Evolutionary conservation across 92 coral and sea anemone genomes (phyloP), one percentile per base, ranked within the genome.

Genomic region (Blastomussa wellsi): DNA sequence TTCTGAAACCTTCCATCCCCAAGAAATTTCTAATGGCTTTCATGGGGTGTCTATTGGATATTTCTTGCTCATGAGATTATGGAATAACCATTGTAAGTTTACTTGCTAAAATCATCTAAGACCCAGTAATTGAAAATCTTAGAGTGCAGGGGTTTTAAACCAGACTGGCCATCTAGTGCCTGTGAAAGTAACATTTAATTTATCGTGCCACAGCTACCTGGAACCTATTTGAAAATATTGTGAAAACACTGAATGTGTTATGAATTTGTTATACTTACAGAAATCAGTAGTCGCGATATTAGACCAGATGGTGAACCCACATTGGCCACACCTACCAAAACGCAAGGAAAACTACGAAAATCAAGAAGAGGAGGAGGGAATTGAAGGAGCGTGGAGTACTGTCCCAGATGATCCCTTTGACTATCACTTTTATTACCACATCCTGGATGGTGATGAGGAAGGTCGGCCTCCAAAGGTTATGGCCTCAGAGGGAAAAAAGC

Each of bases 271-370:
- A 36, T 68, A 35, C 15, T 69, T 33, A 24, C 82, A 94, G 97
- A 94, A 94, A 89, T 80, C 93, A 35, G 88, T 91, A 16, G 90
- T 94, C 1, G 95, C 97, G 1, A 88, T 89, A 7, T 79, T 94
- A 70, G 95, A 94, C 82, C 90, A 91, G 35, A 94, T 92, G 95
- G 95, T 94, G 37, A 89, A 94, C 75, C 97, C 97, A n/a, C 93
- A 92, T 83, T 94, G 97, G 97, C 97, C 97, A 0, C 88, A 89
- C 66, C 95, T 94, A 36, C 97, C 97, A 3, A 92, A 89, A 7
- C 91, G 92, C 55, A 94, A 85, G 74, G 91, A 93, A 35, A 85
- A 82, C 10, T 93, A 93, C 72, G 79, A 49, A 6, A 71, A 59
- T 37, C 28, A 78, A 4, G 97, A 91, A 44, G 95, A 94, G 62